Evolutionary conservation across 2,888 invertebrate species (phyloP), one percentile per base, ranked within the genome.

Genomic region (Calameuta pallipes): DNA sequence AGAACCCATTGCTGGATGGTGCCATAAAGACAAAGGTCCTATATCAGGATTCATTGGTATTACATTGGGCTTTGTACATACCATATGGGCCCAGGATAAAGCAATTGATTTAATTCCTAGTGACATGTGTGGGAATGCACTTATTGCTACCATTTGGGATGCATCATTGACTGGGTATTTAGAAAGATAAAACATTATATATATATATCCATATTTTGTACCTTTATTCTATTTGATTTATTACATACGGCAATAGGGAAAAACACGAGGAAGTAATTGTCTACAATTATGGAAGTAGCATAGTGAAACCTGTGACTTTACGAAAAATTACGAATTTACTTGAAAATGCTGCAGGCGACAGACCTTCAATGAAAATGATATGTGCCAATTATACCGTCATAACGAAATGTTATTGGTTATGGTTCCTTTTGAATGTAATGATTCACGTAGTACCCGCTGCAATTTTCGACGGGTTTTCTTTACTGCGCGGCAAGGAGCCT

Each of bases 261-360:
- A 31, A 74, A 3, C 56, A 87, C 84, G 86, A 91, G 85, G 87
- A 90, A 87, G 85, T 92, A 81, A 93, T 94, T 0, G 94, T 98
- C 73, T 98, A 96, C 92, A 98, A 98, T 92, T 97, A 95, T 90
- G 96, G 97, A 2, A 96, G 97, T 1, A 96, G 97, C 0, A 93
- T 93, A 2, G 94, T 96, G 82, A 97, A 97, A 89, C 56, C 56
- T 56, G 56, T 56, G 56, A 56, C 56, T 6, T 56, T 56, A 9
- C 23, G 56, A 56, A 56, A 56, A 56, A 56, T 56, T 56, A 56
- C 56, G 56, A 56, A 56, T 6, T 56, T 56, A 56, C 56, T 56
- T 56, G 56, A 56, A 56, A 56, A 56, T 23, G 23, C 68, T 9
- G 9, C 4, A 3, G 36, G 76, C 12, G 12, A 31, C 41, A 75